These are phyloP conservation scores for Pagrus major DNA, from an alignment of 2,113 vertebrate genomes.

Conservation along the genomic window DNA sequence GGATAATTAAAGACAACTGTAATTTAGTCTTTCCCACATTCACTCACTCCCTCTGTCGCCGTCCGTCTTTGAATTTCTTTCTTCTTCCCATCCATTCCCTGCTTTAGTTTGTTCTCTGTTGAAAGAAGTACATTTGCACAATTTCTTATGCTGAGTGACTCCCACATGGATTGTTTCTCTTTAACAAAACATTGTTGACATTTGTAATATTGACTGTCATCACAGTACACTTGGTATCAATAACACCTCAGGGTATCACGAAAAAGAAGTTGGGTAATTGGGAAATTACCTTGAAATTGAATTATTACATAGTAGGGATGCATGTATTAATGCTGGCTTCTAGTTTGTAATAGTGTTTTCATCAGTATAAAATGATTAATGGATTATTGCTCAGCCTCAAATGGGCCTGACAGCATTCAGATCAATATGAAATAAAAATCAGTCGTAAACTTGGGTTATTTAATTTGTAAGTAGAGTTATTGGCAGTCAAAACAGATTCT, in stretches of 20 bases:
- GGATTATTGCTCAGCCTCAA: background rate
- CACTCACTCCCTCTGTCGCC: background rate
- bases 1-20: slow-evolving; percentile 25
- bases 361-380: background rate
- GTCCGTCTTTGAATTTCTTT: slow-evolving; percentile 16
- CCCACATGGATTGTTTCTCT: background rate
- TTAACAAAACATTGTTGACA: background rate
- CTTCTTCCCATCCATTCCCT: background rate
- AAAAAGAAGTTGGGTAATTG: too few relatives aligned
- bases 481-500: background rate
- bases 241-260: background rate
- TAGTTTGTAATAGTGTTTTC: background rate
- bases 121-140: background rate
- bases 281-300: background rate
- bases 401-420: background rate
- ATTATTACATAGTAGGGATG: background rate
- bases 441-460: background rate
- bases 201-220: background rate
- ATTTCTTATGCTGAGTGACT: background rate
- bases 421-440: background rate
- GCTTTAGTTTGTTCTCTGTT: background rate
- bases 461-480: background rate
- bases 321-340: background rate
- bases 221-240: background rate
- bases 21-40: slow-evolving; percentile 44